A percentile compares a stretch with the other conserved stretches of the same genome.
Conservation (phyloP, 2,888 invertebrate genomes). For the Prionchulus punctatus region DNA sequence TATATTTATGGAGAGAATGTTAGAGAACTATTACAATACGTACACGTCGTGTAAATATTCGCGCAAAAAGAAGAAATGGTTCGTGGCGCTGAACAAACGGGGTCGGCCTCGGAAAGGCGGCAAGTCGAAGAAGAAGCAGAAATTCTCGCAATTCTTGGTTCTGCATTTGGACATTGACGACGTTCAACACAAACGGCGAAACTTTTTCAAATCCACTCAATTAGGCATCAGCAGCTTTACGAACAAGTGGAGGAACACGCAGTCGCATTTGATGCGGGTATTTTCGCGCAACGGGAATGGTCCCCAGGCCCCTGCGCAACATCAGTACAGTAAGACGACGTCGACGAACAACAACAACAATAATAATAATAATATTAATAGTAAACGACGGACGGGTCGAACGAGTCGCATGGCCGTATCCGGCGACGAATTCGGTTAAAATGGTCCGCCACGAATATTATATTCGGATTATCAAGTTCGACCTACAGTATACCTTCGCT, state of each 20-base stretch:
- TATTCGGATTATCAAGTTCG: no score
- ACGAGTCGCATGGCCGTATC: no score
- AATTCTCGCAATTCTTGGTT: constrained; percentile 23
- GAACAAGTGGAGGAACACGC: background rate
- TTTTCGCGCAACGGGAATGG: no score
- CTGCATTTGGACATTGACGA: constrained; percentile 16
- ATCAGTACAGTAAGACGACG: no score
- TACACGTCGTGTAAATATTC: constrained; percentile 30
- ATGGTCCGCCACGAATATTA: no score
- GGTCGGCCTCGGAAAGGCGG: constrained; percentile 23
- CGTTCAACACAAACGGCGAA: background rate
- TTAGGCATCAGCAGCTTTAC: background rate
- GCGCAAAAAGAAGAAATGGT: constrained; percentile 15
- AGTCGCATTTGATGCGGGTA: background rate
- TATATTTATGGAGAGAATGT: constrained; percentile 30
- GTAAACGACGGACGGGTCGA: no score
- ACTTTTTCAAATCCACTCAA: background rate
- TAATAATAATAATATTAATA: no score
- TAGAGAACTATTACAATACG: constrained; percentile 31
- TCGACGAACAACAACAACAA: no score
- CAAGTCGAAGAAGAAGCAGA: constrained; percentile 20
- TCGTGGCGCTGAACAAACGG: constrained; percentile 23
- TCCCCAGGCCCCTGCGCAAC: no score
- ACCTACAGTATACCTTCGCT: no score
- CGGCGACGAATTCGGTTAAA: no score